phyloP scores from a whole-genome alignment of 92 coral and sea anemone genomes.

The Zoanthus gigantus region DNA sequence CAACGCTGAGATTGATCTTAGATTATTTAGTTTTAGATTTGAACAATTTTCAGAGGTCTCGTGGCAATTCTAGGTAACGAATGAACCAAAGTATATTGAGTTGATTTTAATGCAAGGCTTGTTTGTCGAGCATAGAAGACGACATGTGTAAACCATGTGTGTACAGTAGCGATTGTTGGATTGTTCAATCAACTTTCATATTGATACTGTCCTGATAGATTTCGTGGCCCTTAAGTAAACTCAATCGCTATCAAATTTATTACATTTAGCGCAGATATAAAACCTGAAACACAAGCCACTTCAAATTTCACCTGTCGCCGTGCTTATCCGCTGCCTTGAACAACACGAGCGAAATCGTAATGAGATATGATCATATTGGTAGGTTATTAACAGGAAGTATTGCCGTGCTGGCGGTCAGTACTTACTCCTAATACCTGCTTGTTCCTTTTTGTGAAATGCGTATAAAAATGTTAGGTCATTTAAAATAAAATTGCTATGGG shows the following conservation, averaged over 20 bases:
- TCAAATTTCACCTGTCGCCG: conserved; percentile 45
- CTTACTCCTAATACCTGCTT: conserved; percentile 1
- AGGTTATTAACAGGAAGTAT: conserved; percentile 53
- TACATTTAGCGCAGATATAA: conserved; percentile 48
- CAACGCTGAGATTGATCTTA: not conserved
- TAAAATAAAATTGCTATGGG: not conserved
- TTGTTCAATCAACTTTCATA: conserved; percentile 45
- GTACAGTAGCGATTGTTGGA: conserved; percentile 42
- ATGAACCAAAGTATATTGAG: conserved; percentile 39
- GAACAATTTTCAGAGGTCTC: conserved; percentile 1
- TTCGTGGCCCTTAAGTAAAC: conserved; percentile 48
- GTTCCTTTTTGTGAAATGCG: conserved; percentile 23
- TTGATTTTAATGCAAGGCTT: conserved; percentile 36
- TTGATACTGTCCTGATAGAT: conserved; percentile 53
- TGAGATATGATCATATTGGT: conserved; percentile 30
- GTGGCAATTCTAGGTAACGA: conserved; percentile 10
- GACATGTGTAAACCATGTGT: conserved; percentile 51
- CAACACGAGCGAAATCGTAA: conserved; percentile 1
- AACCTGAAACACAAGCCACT: conserved; percentile 44
- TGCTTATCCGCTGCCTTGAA: conserved; percentile 26
- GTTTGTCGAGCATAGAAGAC: conserved; percentile 40
- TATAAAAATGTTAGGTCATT: not conserved
- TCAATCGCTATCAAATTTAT: conserved; percentile 40
- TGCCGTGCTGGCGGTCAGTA: conserved; percentile 18
- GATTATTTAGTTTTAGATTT: not conserved